Percentiles rank a stretch among this genome's conserved stretches.
phyloP scores from a whole-genome alignment of 2,797 vertebrate genomes.

The Syncerus caffer region DNA sequence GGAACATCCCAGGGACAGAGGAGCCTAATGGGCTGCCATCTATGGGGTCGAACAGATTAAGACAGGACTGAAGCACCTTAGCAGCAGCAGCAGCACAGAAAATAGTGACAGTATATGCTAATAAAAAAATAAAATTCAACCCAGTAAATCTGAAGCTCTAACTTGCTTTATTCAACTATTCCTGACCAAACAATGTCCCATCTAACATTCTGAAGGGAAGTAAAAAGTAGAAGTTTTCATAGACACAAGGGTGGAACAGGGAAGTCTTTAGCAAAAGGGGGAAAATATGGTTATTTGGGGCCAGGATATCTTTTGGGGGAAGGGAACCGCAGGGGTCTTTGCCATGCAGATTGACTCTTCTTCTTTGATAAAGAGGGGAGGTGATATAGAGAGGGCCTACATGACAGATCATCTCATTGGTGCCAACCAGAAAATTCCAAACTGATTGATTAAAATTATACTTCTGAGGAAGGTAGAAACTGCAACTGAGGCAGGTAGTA shows the following conservation, averaged over 20 bases:
- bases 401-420: not conserved
- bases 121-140: not conserved
- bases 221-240: not conserved
- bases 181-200: not conserved
- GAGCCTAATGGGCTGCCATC: no score
- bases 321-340: not conserved
- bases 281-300: rapidly evolving
- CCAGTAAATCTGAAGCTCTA: not conserved
- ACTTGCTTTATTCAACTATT: not conserved
- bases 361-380: not conserved
- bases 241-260: not conserved
- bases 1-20: no score
- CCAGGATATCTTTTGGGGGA: not conserved
- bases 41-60: no score
- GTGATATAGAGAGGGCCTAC: not conserved
- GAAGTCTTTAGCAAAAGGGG: not conserved
- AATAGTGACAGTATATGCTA: not conserved
- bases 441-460: not conserved
- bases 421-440: not conserved
- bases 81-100: no score
- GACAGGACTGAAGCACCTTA: no score
- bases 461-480: not conserved
- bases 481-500: not conserved
- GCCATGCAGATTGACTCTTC: not conserved
- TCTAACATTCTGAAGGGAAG: not conserved